Base-by-base conservation (phyloP, 2,797 vertebrate species). In the Threskiornis aethiopicus region DNA sequence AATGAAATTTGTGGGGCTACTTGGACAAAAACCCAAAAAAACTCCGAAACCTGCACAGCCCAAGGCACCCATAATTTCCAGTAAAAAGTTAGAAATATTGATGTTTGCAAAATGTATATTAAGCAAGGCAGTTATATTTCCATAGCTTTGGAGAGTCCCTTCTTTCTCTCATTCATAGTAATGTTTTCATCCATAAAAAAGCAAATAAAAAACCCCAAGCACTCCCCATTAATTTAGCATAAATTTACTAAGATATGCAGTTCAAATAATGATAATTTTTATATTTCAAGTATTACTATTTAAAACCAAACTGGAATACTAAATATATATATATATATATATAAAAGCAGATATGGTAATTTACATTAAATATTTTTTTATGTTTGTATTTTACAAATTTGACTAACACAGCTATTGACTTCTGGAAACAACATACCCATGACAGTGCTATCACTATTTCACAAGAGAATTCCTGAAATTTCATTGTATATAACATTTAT, bases 1-100 rank as follows among this genome's bases (percentile, higher is more conserved):
- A 25, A 65, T 24, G 2, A 49, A 59, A 67, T 28, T 46, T 66
- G 10, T 37, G 13, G 19, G 11, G 1, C 1, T 71, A 25, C 11
- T 41, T 14, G 3, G 6, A 3, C 14, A 78, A 59, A 16, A n/a
- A 28, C 39, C 1, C 0, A 13, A 75, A 59, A 16, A n/a, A 31
- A 42, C 1, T 0, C 0, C 5, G 18, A 44, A 15, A 46, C 10
- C 31, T 69, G 21, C 19, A 64, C 0, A 3, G 26, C 10, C 15
- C 17, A 80, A 59, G 18, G 8, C 28, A 87, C 1, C 2, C 24
- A 37, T 10, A 24, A 37, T 49, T 90, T 86, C 31, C 64, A 65
- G 46, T 54, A 65, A 33, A 62, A 77, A 20, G 3, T 47, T 69
- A 55, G 13, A 85, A 84, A 62, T 58, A 62, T 1, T 58, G 12